Evolutionary conservation across 2,113 vertebrate species (phyloP).

Genomic region (Ascaphus truei): DNA sequence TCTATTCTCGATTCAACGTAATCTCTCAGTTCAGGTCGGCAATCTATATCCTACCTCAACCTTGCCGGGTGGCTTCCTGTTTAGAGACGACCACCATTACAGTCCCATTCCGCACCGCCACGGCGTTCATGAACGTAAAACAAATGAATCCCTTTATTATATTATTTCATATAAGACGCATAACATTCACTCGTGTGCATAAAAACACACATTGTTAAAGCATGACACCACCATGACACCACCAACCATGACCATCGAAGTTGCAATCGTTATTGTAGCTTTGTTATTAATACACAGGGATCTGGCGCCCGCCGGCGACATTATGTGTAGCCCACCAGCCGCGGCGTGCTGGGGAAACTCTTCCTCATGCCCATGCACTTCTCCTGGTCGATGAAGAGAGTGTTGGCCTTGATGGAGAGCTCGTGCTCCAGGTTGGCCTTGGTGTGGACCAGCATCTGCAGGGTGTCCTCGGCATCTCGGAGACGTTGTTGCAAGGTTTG

Average conservation of each 20-base stretch:
- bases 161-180: too few relatives aligned
- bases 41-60: too few relatives aligned
- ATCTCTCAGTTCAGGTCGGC: too few relatives aligned
- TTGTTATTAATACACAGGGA: too few relatives aligned
- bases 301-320: background rate
- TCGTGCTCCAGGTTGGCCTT: slow-evolving; percentile 83
- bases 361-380: slow-evolving; percentile 91
- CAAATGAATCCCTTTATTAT: too few relatives aligned
- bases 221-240: background rate
- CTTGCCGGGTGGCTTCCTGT: too few relatives aligned
- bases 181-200: background rate
- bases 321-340: slow-evolving; percentile 77
- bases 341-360: slow-evolving; percentile 77
- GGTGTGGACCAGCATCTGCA: slow-evolving; percentile 77
- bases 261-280: too few relatives aligned
- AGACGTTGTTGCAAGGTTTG: slow-evolving; percentile 75
- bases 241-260: too few relatives aligned
- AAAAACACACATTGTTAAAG: background rate
- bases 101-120: too few relatives aligned
- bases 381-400: slow-evolving; percentile 89
- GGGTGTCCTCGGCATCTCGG: slow-evolving; percentile 71
- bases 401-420: slow-evolving; percentile 84
- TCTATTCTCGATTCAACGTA: too few relatives aligned
- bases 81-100: too few relatives aligned
- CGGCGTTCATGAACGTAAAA: too few relatives aligned